Conservation (phyloP, 2,797 vertebrate genomes). For the Artibeus jamaicensis region DNA sequence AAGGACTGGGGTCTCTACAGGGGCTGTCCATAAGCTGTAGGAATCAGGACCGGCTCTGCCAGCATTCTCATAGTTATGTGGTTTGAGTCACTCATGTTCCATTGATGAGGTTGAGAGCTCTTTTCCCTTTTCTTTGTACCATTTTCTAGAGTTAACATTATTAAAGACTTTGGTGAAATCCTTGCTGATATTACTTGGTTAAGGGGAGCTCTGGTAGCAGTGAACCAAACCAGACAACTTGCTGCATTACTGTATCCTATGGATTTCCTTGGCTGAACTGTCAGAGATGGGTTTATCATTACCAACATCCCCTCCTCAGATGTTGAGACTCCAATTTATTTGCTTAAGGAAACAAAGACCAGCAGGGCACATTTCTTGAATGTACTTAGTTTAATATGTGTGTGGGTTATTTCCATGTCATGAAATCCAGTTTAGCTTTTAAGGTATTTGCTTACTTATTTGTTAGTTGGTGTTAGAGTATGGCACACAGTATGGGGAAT, state of each 20-base stretch:
- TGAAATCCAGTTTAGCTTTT: not conserved
- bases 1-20: not conserved
- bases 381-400: not conserved
- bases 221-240: not conserved
- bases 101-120: not conserved
- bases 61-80: not conserved
- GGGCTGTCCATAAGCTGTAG: fast-evolving
- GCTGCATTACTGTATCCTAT: not conserved
- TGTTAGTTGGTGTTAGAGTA: not conserved
- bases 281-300: not conserved
- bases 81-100: not conserved
- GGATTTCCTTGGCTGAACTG: not conserved
- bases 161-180: not conserved
- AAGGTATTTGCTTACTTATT: not conserved
- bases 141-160: not conserved
- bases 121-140: not conserved
- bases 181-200: not conserved
- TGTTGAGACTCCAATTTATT: not conserved
- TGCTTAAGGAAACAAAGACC: not conserved
- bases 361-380: not conserved
- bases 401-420: not conserved
- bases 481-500: not conserved
- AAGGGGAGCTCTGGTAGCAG: not conserved
- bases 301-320: not conserved
- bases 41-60: not conserved